Conservation (phyloP, 2,797 vertebrate species). For the Chromobotia macracanthus region DNA sequence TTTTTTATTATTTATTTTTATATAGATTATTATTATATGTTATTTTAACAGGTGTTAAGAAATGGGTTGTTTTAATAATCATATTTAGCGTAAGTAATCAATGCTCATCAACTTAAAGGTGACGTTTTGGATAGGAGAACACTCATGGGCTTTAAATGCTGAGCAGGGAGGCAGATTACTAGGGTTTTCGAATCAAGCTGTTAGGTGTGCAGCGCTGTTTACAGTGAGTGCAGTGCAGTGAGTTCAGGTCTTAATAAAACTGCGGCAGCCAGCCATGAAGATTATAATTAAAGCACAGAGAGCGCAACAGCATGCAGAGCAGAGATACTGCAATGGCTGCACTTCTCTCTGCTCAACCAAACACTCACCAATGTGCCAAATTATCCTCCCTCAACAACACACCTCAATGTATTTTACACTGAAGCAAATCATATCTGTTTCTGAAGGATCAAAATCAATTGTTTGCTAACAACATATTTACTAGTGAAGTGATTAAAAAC, state of each 20-base stretch:
- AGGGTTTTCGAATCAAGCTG: background rate
- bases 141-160: background rate
- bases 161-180: background rate
- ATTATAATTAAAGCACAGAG: slow-evolving; percentile 55
- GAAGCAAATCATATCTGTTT: slow-evolving; percentile 1
- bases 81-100: background rate
- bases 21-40: no score
- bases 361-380: slow-evolving; percentile 25
- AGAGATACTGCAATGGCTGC: slow-evolving; percentile 41
- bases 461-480: background rate
- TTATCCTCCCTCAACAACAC: slow-evolving; percentile 33
- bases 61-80: no score
- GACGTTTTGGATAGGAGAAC: background rate
- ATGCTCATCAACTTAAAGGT: background rate
- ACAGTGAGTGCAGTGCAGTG: background rate
- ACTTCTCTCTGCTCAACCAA: slow-evolving; percentile 24
- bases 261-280: slow-evolving; percentile 25
- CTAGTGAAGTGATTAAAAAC: background rate
- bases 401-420: background rate
- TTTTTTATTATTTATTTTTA: no score
- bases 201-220: slow-evolving; percentile 8
- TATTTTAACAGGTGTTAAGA: no score
- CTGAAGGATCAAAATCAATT: background rate
- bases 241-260: slow-evolving; percentile 19
- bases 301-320: slow-evolving; percentile 36